phyloP scores from a whole-genome alignment of 2,113 vertebrate species.

The Phoenicopterus ruber region DNA sequence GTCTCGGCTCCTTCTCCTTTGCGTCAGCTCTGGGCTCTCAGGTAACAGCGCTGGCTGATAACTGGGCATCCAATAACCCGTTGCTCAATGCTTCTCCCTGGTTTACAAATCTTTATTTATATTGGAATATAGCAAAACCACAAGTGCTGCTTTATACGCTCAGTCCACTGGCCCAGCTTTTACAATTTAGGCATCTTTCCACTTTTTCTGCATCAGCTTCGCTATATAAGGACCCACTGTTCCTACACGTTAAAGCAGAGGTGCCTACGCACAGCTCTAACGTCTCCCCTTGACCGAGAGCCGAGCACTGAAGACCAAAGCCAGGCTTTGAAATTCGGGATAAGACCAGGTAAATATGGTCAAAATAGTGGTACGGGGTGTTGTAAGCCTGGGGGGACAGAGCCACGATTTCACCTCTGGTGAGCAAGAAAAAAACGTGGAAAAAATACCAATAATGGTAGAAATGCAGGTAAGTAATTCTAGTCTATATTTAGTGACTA shows the following conservation, averaged over 20 bases:
- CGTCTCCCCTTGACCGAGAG: not conserved
- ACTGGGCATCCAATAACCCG: not conserved
- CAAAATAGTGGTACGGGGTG: fast-evolving
- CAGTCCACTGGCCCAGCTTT: not conserved
- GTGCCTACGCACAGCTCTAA: fast-evolving
- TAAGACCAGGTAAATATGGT: not conserved
- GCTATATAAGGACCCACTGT: not conserved
- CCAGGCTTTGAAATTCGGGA: not conserved
- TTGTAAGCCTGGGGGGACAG: not conserved
- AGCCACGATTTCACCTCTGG: not conserved
- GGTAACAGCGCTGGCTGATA: fast-evolving
- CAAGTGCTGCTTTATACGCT: not conserved
- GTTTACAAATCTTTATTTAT: not conserved
- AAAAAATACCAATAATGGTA: not conserved
- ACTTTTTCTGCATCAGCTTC: not conserved
- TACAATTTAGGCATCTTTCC: not conserved
- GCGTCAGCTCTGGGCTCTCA: not conserved
- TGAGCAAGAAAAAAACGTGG: not conserved
- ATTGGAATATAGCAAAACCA: not conserved
- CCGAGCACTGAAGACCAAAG: not conserved
- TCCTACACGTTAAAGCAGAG: not conserved
- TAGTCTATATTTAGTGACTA: not conserved
- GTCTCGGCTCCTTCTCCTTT: not conserved
- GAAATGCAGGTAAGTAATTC: not conserved
- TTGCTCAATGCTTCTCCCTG: not conserved